phyloP scores from a whole-genome alignment of 2,888 invertebrate species.

The Dyspetes luteomarginatus region DNA sequence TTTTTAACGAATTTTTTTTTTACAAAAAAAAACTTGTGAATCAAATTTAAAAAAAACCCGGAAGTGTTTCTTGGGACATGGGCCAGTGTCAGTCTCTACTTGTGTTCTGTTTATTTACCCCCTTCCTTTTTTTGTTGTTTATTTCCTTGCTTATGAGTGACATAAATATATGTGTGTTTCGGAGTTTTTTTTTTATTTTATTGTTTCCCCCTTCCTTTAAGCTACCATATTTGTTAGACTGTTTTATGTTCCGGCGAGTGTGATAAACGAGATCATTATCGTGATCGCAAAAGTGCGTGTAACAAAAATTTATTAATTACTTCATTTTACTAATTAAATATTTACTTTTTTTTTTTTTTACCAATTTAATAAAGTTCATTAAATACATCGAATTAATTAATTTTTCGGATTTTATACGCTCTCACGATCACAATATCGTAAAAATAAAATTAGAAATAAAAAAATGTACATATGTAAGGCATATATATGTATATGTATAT shows the following conservation, averaged over 20 bases:
- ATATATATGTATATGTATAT: conserved; percentile 33
- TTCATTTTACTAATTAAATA: neutral
- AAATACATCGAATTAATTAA: neutral
- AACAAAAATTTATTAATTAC: neutral
- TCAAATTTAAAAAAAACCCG: conserved; percentile 30
- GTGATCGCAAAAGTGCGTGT: conserved; percentile 43
- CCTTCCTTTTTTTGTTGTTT: neutral
- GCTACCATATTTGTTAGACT: conserved; percentile 39
- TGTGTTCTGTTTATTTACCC: conserved; percentile 33
- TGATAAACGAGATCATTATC: conserved; percentile 30
- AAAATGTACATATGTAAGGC: conserved; percentile 28
- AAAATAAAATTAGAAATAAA: conserved; percentile 6
- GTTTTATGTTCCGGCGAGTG: conserved; percentile 58
- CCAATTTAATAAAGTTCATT: neutral
- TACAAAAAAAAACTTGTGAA: conserved; percentile 5
- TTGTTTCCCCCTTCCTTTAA: conserved; percentile 13
- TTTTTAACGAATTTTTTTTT: neutral
- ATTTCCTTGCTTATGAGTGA: conserved; percentile 28
- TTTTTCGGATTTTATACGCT: conserved; percentile 14
- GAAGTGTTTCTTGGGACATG: conserved; percentile 85
- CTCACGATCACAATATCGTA: conserved; percentile 39
- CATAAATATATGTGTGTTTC: conserved; percentile 53
- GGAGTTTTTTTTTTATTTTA: conserved; percentile 13
- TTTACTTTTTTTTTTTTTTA: neutral
- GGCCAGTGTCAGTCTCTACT: conserved; percentile 82